Evolutionary conservation across 2,113 vertebrate genomes (phyloP), one percentile per base, ranked within the genome.

Genomic region (Oophaga pumilio): DNA sequence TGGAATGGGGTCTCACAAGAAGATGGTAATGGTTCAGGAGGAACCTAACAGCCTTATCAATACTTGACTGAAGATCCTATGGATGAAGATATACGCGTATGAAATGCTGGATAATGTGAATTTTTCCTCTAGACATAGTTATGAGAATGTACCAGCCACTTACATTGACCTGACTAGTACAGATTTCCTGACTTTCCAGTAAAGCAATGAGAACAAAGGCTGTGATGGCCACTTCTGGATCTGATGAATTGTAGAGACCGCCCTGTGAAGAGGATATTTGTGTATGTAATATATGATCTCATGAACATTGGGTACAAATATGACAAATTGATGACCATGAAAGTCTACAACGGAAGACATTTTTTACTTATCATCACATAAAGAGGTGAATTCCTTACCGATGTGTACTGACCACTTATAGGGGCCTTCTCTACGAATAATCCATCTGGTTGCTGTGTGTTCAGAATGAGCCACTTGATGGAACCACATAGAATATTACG

Each of bases 121-220:
- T 33, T 33, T 33, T 33, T 33, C 33, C 33, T 33, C 1, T 33
- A 33, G 4, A 33, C 33, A 33, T 33, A 33, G 33, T 33, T 33
- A 33, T 33, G 33, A 33, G 33, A 33, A 33, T 49, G 15, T 78
- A 49, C 53, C 26, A 28, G 24, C 0, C 33, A 92, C 97, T 95
- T 91, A 98, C 97, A 0, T 91, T 92, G 81, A 97, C 78, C 0
- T 86, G 91, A 4, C 24, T 59, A 2, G 77, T 82, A 73, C 97
- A 99, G 49, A 93, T 22, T 0, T 89, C 22, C 1, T n/a, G 90
- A 0, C 95, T 82, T 85, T 97, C 97, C 73, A 94, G 88, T 89
- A 99, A 90, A 0, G 97, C 93, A 0, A 97, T 89, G 20, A 97
- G 91, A 15, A 95, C 92, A 0, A 98, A 98, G 24, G 97, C 95